These are phyloP conservation scores for Spodoptera exigua DNA, from an alignment of 2,888 invertebrate species.

Conservation along the genomic window DNA sequence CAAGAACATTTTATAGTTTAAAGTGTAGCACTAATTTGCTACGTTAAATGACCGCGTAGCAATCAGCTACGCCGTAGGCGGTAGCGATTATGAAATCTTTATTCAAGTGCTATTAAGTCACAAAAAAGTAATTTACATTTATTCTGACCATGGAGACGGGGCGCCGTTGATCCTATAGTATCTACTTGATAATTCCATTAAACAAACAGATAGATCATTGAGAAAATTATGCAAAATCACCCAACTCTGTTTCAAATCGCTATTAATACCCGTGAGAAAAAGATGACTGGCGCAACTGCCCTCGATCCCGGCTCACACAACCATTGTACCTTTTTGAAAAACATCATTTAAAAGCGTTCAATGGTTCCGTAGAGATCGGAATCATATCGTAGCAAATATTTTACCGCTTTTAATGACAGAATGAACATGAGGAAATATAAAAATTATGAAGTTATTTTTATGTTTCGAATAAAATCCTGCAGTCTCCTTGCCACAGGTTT, in stretches of 20 bases:
- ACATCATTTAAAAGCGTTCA: constrained; percentile 60
- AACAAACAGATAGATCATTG: constrained; percentile 70
- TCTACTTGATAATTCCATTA: constrained; percentile 72
- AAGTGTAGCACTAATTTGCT: constrained; percentile 19
- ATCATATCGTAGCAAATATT: constrained; percentile 34
- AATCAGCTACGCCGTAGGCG: constrained; percentile 29
- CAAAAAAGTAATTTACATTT: neutral
- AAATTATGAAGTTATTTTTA: constrained; percentile 26
- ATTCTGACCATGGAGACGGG: constrained; percentile 3
- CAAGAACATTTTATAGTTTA: constrained; percentile 12
- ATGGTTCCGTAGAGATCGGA: constrained; percentile 42
- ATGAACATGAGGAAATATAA: constrained; percentile 29
- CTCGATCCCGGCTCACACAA: constrained; percentile 53
- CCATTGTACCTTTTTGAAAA: constrained; percentile 60
- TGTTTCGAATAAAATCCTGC: constrained; percentile 6
- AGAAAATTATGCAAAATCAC: constrained; percentile 77
- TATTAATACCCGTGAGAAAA: constrained; percentile 80
- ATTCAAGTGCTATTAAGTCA: neutral
- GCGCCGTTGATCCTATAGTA: constrained; percentile 11
- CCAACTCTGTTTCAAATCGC: constrained; percentile 76
- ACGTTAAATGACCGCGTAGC: constrained; percentile 16
- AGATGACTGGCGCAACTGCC: constrained; percentile 65
- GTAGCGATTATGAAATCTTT: constrained; percentile 14
- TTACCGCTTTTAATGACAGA: constrained; percentile 34
- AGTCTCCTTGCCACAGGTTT: constrained; percentile 9